Evolutionary conservation across 2,113 vertebrate species (phyloP), one percentile per base, ranked within the genome.

Genomic region (Onychostoma macrolepis): DNA sequence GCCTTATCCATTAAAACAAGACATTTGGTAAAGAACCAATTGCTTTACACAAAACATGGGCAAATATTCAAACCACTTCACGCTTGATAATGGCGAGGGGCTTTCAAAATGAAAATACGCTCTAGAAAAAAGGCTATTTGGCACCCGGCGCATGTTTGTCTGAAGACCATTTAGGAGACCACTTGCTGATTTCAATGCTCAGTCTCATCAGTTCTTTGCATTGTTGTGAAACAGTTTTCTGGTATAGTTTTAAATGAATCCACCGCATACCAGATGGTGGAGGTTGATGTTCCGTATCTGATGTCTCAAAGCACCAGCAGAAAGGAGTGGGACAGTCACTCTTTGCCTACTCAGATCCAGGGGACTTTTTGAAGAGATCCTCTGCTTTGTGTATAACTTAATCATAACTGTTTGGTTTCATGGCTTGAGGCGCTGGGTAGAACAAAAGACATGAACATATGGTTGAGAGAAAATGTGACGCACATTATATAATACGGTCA

Each of bases 181-280:
- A 7, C 61, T 65, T 26, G 30, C 61, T 86, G 75, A 86, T 67
- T 67, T 36, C 24, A n/a, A 13, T 85, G 38, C 38, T 45, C 74
- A 24, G 12, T 78, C 83, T 28, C 69, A 56, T 74, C 48, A 61
- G 83, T 24, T 77, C 36, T 43, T 65, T 45, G 4, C 74, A 50
- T n/a, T 48, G 75, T 69, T 80, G 45, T 11, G 21, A 79, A 78
- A 86, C 43, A 61, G 4, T 19, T 79, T 79, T 77, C 58, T 86
- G 75, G 65, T 86, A 24, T 26, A 26, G 12, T 45, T 41, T 86
- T 53, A 50, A 75, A 50, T 36, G 84, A 61, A 81, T 69, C 30
- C 45, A 50, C 38, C 6, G 38, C 43, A 50, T 10, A 33, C 19
- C 74, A 78, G 74, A 85, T 33, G 74, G 75, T 24, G 75, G 24